Conservation (phyloP, 2,113 vertebrate species). For the Oryzias celebensis region DNA sequence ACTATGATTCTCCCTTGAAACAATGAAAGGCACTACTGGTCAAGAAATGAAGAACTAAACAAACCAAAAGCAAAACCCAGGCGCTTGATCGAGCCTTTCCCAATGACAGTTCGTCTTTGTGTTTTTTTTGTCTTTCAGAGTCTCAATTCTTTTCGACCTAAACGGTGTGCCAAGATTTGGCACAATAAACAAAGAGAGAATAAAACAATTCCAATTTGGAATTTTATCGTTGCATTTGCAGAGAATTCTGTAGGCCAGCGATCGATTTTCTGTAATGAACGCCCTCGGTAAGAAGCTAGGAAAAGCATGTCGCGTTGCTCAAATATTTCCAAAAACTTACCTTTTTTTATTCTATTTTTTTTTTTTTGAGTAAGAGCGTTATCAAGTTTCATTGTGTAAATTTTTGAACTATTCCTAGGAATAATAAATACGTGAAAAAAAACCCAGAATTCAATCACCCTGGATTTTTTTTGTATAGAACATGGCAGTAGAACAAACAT, state of each 20-base stretch:
- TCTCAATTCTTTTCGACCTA: conserved; percentile 70
- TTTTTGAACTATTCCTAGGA: conserved; percentile 99
- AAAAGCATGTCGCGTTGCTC: conserved; percentile 72
- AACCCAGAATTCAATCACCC: conserved; percentile 95
- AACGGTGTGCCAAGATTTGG: conserved; percentile 91
- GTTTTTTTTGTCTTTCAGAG: conserved; percentile 25
- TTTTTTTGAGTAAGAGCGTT: conserved; percentile 85
- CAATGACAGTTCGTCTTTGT: conserved; percentile 48
- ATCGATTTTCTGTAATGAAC: conserved; percentile 82
- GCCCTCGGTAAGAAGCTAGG: conserved; percentile 85
- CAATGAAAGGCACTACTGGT: conserved; percentile 98
- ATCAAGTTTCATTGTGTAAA: conserved; percentile 97
- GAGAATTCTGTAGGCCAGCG: conserved; percentile 95
- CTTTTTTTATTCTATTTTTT: conserved; percentile 37
- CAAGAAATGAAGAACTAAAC: conserved; percentile 81
- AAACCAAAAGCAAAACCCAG: conserved; percentile 63
- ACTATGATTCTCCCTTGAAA: conserved; percentile 88
- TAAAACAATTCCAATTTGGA: conserved; percentile 99
- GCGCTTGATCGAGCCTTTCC: conserved; percentile 51
- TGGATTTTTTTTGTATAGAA: conserved; percentile 90
- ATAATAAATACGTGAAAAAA: conserved; percentile 99
- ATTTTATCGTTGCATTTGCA: conserved; percentile 92
- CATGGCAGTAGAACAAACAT: conserved; percentile 90
- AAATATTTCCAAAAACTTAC: conserved; percentile 80
- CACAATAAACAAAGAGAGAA: conserved; percentile 95